Evolutionary conservation across 2,888 invertebrate species (phyloP), one percentile per base, ranked within the genome.

Genomic region (Lathronympha strigana): DNA sequence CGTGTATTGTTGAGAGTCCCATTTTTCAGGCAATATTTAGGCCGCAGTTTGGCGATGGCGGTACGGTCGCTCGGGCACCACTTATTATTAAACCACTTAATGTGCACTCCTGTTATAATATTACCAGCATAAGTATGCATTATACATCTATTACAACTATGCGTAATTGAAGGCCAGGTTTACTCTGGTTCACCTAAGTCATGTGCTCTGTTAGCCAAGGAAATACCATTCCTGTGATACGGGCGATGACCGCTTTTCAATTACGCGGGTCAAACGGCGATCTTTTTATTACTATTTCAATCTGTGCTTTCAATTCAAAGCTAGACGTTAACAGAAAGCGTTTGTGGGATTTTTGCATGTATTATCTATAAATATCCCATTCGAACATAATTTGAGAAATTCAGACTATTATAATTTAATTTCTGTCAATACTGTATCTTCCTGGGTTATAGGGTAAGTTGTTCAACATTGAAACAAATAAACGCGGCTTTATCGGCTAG

Each of bases 231-330:
- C 2, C 23, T 80, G 77, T 23, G 53, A 36, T 60, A 79, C 81
- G 81, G 81, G 81, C 81, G 86, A 83, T 79, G 83, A 82, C 74
- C 81, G 83, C 84, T 90, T 92, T 91, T 90, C 87, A 88, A 90
- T 85, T 82, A 81, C 75, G 69, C 75, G 72, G 87, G 89, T 88
- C 88, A 88, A 83, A 67, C 74, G 76, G 72, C 81, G 80, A 83
- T 79, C 81, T 66, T 66, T 66, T 54, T 66, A 66, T 61, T 55
- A 25, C 54, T 23, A 66, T 60, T 61, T 54, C 54, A n/a, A n/a
- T n/a, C n/a, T n/a, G n/a, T n/a, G n/a, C n/a, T n/a, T n/a, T n/a
- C n/a, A 66, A 61, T 71, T 72, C 67, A 66, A 60, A 67, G 54
- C 53, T 63, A 43, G 62, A 69, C 71, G 73, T 72, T 71, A 68